Evolutionary conservation across 2,888 invertebrate species (phyloP).

Genomic region (Atrina japonica): DNA sequence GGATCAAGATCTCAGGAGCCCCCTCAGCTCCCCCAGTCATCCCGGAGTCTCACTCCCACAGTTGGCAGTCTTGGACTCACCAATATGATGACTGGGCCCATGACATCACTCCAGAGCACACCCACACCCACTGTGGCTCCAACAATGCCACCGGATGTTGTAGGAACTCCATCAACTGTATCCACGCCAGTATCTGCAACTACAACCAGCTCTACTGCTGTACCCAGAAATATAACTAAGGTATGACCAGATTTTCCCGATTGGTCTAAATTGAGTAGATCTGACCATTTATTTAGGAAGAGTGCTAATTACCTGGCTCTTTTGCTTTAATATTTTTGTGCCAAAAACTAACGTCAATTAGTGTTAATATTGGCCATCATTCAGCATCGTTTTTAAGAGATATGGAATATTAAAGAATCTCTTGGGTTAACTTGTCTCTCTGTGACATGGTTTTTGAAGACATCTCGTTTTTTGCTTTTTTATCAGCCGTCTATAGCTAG

Average conservation of each 20-base stretch:
- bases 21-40: constrained; percentile 88
- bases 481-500: constrained; percentile 95
- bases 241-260: no score
- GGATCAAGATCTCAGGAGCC: constrained; percentile 95
- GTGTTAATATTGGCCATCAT: no score
- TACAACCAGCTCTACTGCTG: constrained; percentile 42
- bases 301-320: no score
- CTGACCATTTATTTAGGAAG: neutral
- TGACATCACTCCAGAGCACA: constrained; percentile 33
- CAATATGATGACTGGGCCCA: constrained; percentile 26
- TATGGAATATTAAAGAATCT: no score
- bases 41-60: constrained; percentile 82
- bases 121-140: constrained; percentile 38
- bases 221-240: constrained; percentile 51
- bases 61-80: constrained; percentile 76
- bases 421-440: no score
- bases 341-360: no score
- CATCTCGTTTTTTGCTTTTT: constrained; percentile 28
- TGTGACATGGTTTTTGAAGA: no score
- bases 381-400: no score
- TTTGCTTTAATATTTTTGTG: no score
- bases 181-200: constrained; percentile 51
- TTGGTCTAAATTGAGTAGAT: neutral
- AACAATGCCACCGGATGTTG: constrained; percentile 30
- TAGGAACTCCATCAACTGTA: constrained; percentile 41